Evolutionary conservation across 2,888 invertebrate genomes (phyloP).

Genomic region (Scaptodrosophila latifasciaeformis): DNA sequence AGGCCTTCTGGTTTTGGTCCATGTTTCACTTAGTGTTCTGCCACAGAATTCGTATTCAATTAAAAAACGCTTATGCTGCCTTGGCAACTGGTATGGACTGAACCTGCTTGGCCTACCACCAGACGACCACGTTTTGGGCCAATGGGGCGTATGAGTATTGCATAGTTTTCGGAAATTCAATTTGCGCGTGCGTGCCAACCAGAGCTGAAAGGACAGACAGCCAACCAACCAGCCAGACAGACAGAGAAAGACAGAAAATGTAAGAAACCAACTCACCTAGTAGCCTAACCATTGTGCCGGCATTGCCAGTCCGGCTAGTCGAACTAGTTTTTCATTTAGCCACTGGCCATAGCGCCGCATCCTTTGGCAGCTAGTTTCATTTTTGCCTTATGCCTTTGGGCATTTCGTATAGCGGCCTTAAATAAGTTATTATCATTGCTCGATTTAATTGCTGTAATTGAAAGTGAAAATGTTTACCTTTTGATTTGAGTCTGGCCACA

Average conservation of each 20-base stretch:
- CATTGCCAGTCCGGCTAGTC: not conserved
- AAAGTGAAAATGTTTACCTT: slow-evolving; percentile 71
- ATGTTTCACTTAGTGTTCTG: slow-evolving; percentile 13
- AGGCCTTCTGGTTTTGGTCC: not conserved
- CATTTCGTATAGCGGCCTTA: slow-evolving; percentile 50
- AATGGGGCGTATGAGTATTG: slow-evolving; percentile 69
- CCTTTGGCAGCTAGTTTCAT: slow-evolving; percentile 3
- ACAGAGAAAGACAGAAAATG: too few species aligned
- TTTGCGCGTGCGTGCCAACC: slow-evolving; percentile 40
- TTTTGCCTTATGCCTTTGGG: slow-evolving; percentile 10
- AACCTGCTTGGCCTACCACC: not conserved
- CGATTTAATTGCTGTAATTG: slow-evolving; percentile 72
- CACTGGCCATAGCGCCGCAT: not conserved
- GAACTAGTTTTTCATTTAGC: slow-evolving; percentile 41
- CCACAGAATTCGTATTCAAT: slow-evolving; percentile 65
- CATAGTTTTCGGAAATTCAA: slow-evolving; percentile 68
- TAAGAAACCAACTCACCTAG: too few species aligned
- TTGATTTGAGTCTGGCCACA: slow-evolving; percentile 67
- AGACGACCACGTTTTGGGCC: too few species aligned
- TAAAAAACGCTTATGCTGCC: slow-evolving; percentile 68
- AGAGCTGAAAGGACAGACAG: too few species aligned
- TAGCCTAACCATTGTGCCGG: slow-evolving; percentile 9
- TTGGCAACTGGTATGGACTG: slow-evolving; percentile 25
- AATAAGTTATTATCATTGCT: slow-evolving; percentile 72
- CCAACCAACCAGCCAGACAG: slow-evolving; percentile 11